Percentiles rank a stretch among this genome's conserved stretches.
Conservation (phyloP, 1,140 invertebrate species). For the Diploscapter pachys region DNA sequence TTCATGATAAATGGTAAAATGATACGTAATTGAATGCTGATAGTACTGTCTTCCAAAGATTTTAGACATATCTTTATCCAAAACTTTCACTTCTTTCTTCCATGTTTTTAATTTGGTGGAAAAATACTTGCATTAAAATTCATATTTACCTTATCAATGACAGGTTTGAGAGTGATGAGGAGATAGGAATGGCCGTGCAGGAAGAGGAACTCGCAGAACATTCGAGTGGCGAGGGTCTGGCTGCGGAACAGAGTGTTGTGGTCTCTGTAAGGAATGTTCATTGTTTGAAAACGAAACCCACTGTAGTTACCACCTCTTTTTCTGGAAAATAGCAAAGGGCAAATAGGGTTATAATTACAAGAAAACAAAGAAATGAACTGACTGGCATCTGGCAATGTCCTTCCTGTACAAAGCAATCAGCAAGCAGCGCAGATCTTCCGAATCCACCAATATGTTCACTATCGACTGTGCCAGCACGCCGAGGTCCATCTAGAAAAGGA, state of each 20-base stretch:
- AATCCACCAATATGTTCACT: conserved; percentile 56
- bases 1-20: too few species aligned
- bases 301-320: too few species aligned
- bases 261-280: conserved; percentile 66
- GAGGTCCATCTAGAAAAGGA: conserved; percentile 11
- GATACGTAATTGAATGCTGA: background rate
- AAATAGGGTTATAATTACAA: conserved; percentile 43
- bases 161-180: conserved; percentile 76
- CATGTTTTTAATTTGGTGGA: too few species aligned
- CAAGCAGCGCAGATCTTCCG: conserved; percentile 45
- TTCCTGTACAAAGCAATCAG: conserved; percentile 49
- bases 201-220: conserved; percentile 91
- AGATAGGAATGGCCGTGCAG: conserved; percentile 81
- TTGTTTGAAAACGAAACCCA: too few species aligned
- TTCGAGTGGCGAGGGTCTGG: conserved; percentile 85
- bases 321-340: too few species aligned
- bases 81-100: too few species aligned
- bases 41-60: background rate
- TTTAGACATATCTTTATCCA: background rate
- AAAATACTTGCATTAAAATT: too few species aligned
- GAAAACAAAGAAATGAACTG: conserved; percentile 14
- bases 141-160: conserved; percentile 68
- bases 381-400: conserved; percentile 50
- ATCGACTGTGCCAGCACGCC: conserved; percentile 34
- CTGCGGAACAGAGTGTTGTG: conserved; percentile 88